A percentile compares a stretch with the other conserved stretches of the same genome.
Conservation (phyloP, 2,797 vertebrate genomes). For the Anguilla pacifica region DNA sequence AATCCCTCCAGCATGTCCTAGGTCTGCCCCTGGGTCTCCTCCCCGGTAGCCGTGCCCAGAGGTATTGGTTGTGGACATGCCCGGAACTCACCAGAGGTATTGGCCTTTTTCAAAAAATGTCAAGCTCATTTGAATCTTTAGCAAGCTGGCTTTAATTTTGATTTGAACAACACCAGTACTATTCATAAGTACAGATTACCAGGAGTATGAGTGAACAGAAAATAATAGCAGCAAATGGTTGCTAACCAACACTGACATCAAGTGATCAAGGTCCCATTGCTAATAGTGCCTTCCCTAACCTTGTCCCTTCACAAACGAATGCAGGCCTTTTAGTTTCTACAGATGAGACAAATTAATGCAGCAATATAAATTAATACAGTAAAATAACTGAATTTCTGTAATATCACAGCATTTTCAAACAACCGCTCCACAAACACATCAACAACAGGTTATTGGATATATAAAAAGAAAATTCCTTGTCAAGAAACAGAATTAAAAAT, state of each 20-base stretch:
- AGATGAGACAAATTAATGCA: background rate
- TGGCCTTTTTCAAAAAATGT: background rate
- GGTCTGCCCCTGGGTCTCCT: too few relatives aligned
- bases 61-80: background rate
- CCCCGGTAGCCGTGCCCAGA: too few relatives aligned
- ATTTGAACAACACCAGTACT: background rate
- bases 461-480: background rate
- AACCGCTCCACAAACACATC: background rate
- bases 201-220: background rate
- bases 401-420: background rate
- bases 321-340: background rate
- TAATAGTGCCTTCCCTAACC: background rate
- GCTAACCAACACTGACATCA: background rate
- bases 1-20: too few relatives aligned
- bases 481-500: background rate
- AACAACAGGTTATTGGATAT: constrained; percentile 6
- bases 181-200: background rate
- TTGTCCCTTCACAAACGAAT: background rate
- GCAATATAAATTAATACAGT: background rate
- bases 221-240: background rate
- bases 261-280: background rate
- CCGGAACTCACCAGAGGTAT: background rate
- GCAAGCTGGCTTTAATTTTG: background rate
- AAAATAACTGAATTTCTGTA: background rate
- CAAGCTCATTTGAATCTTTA: background rate